Evolutionary conservation across 2,888 invertebrate species (phyloP).

Genomic region (Cerastis rubricosa): DNA sequence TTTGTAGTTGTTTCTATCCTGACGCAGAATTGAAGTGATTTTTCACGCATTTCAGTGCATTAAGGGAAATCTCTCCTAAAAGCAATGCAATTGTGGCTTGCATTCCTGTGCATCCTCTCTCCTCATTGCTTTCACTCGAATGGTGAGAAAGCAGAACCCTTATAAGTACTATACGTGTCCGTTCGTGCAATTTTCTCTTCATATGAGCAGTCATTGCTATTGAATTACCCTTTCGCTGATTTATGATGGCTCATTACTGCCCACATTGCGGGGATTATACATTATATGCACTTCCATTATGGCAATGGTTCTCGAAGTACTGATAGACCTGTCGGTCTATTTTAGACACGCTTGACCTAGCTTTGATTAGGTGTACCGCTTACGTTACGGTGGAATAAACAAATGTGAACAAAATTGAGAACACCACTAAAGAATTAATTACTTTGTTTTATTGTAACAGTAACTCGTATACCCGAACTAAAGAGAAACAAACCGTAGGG

Average conservation of each 20-base stretch:
- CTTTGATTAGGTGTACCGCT: slow-evolving; percentile 61
- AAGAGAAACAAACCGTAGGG: slow-evolving; percentile 33
- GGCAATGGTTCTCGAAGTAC: slow-evolving; percentile 56
- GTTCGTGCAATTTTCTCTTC: slow-evolving; percentile 63
- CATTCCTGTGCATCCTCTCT: slow-evolving; percentile 71
- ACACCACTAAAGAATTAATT: slow-evolving; percentile 76
- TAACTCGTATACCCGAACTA: slow-evolving; percentile 61
- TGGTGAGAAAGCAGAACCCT: slow-evolving; percentile 67
- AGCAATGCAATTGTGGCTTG: slow-evolving; percentile 52
- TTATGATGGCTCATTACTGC: slow-evolving; percentile 58
- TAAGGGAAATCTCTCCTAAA: slow-evolving; percentile 32
- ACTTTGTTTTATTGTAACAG: slow-evolving; percentile 80
- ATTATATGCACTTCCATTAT: slow-evolving; percentile 62
- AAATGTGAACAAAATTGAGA: slow-evolving; percentile 71
- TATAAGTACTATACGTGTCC: slow-evolving; percentile 53
- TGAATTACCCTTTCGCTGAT: slow-evolving; percentile 60
- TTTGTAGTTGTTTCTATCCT: not conserved
- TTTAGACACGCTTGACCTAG: slow-evolving; percentile 62
- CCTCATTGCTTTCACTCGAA: slow-evolving; percentile 70
- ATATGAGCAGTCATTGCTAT: slow-evolving; percentile 58
- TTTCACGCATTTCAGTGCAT: slow-evolving; percentile 20
- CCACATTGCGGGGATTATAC: slow-evolving; percentile 56
- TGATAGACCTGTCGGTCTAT: slow-evolving; percentile 61
- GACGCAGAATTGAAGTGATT: not conserved
- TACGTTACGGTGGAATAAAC: slow-evolving; percentile 71